A percentile compares a stretch with the other conserved stretches of the same genome.
Conservation (phyloP, 2,113 vertebrate genomes). For the Chaetodon trifascialis region DNA sequence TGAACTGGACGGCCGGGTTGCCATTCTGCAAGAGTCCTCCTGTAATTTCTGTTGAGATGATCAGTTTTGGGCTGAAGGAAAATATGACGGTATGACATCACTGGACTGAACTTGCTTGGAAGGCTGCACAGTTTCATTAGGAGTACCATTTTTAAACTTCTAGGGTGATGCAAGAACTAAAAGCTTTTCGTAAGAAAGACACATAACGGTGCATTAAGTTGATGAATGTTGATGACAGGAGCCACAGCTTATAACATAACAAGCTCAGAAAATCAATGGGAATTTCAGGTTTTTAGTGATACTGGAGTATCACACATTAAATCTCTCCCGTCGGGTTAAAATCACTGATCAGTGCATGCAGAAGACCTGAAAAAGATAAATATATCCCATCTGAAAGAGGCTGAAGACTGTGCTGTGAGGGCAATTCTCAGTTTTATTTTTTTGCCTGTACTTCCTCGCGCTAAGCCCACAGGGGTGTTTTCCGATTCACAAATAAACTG, state of each 20-base stretch:
- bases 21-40: slow-evolving; percentile 3
- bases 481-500: slow-evolving; percentile 16
- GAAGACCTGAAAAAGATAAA: background rate
- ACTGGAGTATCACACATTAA: background rate
- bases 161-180: background rate
- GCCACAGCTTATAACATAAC: background rate
- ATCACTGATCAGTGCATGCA: background rate
- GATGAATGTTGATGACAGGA: background rate
- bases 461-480: slow-evolving; percentile 19
- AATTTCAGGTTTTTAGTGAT: background rate
- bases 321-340: background rate
- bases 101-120: background rate
- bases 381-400: background rate
- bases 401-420: background rate
- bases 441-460: slow-evolving; percentile 2
- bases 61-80: background rate
- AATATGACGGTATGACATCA: background rate
- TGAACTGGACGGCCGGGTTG: background rate
- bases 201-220: background rate
- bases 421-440: background rate
- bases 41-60: slow-evolving; percentile 31
- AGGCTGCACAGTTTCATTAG: background rate
- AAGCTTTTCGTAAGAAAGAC: background rate
- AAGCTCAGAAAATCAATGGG: background rate
- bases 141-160: background rate